These are phyloP conservation scores for Xylophagus ater DNA, from an alignment of 2,888 invertebrate species.

Conservation along the genomic window DNA sequence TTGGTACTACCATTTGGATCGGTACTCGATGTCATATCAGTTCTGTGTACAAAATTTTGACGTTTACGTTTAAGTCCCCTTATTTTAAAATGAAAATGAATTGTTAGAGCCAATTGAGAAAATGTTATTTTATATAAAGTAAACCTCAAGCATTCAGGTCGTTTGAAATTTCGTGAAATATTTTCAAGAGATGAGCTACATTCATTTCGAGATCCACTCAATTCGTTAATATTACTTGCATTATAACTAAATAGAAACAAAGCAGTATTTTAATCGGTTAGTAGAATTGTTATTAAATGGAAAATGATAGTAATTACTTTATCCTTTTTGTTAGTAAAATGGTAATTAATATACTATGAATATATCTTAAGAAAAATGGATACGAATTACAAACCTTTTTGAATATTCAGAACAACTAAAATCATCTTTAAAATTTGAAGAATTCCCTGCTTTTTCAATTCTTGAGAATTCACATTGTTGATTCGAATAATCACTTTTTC, in stretches of 20 bases:
- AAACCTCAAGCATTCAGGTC: constrained; percentile 34
- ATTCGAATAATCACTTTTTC: constrained; percentile 42
- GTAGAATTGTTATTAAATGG: background rate
- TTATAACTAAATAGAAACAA: constrained; percentile 25
- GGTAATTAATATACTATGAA: too few species aligned
- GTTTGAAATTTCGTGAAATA: constrained; percentile 33
- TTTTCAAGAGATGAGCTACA: constrained; percentile 35
- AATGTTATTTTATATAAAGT: too few species aligned
- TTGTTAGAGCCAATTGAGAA: too few species aligned
- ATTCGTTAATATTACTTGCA: constrained; percentile 31
- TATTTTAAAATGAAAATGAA: constrained; percentile 33
- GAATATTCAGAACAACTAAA: constrained; percentile 39
- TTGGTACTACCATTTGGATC: constrained; percentile 41
- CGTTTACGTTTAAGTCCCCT: constrained; percentile 51
- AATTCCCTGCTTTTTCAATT: constrained; percentile 32
- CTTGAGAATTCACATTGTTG: constrained; percentile 46
- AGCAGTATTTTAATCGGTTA: background rate
- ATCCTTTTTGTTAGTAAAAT: too few species aligned
- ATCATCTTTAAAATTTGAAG: constrained; percentile 33
- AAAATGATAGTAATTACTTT: too few species aligned
- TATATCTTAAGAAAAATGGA: background rate
- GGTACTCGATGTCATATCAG: constrained; percentile 28
- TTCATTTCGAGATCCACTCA: constrained; percentile 29
- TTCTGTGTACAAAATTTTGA: constrained; percentile 39
- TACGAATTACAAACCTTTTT: constrained; percentile 38